Conservation (phyloP, 2,888 invertebrate genomes). For the Alsophila aescularia region DNA sequence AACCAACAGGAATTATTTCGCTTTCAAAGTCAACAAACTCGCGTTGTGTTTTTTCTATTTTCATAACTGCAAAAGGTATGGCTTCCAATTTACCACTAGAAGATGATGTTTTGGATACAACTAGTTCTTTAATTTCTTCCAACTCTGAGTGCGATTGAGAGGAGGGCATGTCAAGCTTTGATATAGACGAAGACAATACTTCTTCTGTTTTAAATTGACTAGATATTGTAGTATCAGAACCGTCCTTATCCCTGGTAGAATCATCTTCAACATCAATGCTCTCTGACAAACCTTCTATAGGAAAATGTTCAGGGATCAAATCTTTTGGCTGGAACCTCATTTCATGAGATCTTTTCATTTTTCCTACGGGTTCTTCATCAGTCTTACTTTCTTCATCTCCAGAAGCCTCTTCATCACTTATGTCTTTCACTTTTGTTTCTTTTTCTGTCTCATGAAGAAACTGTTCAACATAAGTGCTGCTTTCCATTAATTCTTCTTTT, state of each 20-base stretch:
- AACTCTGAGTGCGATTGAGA: constrained; percentile 63
- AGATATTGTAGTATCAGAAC: constrained; percentile 76
- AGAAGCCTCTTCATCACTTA: constrained; percentile 80
- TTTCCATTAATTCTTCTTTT: constrained; percentile 89
- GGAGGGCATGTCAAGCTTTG: constrained; percentile 71
- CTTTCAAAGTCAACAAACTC: constrained; percentile 79
- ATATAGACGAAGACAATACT: constrained; percentile 73
- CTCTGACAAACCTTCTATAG: constrained; percentile 68
- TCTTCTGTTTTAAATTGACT: constrained; percentile 78
- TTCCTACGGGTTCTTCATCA: constrained; percentile 84
- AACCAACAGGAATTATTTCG: constrained; percentile 77
- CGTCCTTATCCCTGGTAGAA: constrained; percentile 70
- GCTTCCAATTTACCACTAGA: constrained; percentile 53
- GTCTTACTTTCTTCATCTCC: constrained; percentile 82
- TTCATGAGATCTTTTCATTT: constrained; percentile 95
- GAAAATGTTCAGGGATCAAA: constrained; percentile 78
- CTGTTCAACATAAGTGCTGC: constrained; percentile 84
- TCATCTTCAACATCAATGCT: constrained; percentile 74
- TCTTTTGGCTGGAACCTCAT: constrained; percentile 92
- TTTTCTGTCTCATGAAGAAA: constrained; percentile 75
- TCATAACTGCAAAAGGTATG: constrained; percentile 69
- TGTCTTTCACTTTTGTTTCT: constrained; percentile 72
- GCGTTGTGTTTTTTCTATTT: constrained; percentile 67
- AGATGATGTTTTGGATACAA: constrained; percentile 49
- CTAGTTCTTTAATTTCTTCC: constrained; percentile 58